Evolutionary conservation across 2,113 vertebrate species (phyloP).

Genomic region (Zootoca vivipara): DNA sequence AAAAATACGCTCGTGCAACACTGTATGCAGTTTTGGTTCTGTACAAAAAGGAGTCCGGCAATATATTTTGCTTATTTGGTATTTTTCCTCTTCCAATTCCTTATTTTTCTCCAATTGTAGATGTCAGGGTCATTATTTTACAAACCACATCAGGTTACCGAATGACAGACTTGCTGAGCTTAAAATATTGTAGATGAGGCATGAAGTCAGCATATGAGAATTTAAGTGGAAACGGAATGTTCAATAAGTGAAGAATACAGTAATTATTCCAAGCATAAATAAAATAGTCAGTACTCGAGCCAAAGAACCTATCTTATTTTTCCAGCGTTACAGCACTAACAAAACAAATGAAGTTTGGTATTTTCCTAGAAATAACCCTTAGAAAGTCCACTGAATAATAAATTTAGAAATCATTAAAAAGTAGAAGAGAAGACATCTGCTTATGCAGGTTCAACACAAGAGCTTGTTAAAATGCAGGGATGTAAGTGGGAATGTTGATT

Average conservation of each 20-base stretch:
- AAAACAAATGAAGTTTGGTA: background rate
- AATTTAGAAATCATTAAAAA: conserved; percentile 10
- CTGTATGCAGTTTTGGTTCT: fast-evolving
- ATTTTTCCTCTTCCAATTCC: conserved; percentile 43
- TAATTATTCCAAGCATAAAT: background rate
- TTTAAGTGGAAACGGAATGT: background rate
- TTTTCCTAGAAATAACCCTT: background rate
- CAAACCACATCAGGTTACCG: conserved; percentile 14
- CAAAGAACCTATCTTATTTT: background rate
- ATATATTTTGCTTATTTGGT: conserved; percentile 55
- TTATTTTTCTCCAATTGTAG: conserved; percentile 53
- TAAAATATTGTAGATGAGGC: conserved; percentile 4
- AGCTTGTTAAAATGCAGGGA: background rate
- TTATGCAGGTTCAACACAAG: background rate
- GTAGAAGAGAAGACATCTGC: conserved; percentile 4
- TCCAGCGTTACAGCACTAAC: background rate
- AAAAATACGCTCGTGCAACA: background rate
- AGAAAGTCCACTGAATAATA: background rate
- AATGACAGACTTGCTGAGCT: conserved; percentile 10
- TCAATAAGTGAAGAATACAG: background rate
- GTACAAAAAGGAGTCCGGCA: conserved; percentile 42
- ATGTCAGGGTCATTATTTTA: conserved; percentile 51
- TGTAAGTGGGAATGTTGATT: background rate
- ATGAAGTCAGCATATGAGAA: background rate
- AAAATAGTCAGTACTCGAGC: background rate